Base-by-base conservation (phyloP, 2,113 vertebrate species). In the Cephalopholis sonnerati region DNA sequence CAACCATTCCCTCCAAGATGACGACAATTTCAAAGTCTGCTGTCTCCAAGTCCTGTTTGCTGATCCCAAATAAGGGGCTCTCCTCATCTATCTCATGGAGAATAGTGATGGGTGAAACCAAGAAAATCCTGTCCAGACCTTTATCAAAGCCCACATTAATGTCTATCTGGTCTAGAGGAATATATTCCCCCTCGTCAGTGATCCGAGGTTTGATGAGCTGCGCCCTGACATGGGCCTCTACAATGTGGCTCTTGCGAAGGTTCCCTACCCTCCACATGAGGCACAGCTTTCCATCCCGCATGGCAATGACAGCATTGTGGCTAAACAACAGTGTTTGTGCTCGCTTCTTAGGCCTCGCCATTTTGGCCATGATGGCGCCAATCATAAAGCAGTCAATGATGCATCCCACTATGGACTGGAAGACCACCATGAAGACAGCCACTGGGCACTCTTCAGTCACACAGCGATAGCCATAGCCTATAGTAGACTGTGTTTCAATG, bases 321-420 rank as follows among this genome's bases (percentile, higher is more conserved):
- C 98, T 99, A 88, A 99, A 99, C 66, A 99, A 95, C 51, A 99
- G 94, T 0, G 98, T 99, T 91, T 99, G 97, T 0, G 98, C 97
- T 65, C 98, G 88, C 90, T 99, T 99, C 94, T 99, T 99, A 72
- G 98, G 98, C 91, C 98, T 95, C 0, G 98, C 98, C 98, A 99
- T 99, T 93, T 99, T 99, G 84, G 98, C 98, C 98, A 99, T 99
- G 94, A 99, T 99, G 84, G 98, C 98, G 0, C 98, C 98, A 1
- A 99, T 99, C 97, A 99, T 99, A 93, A 99, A 99, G 77, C 98
- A 99, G 95, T 99, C 98, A 1, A 99, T 99, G 88, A 99, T 98
- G 90, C 98, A 99, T 64, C 98, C 98, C 77, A 99, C 96, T 0
- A 99, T 99, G 80, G 97, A 99, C 94, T 99, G 98, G 17, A 98